Evolutionary conservation across 2,888 invertebrate species (phyloP).

Genomic region (Carpatolechia fugitivella): DNA sequence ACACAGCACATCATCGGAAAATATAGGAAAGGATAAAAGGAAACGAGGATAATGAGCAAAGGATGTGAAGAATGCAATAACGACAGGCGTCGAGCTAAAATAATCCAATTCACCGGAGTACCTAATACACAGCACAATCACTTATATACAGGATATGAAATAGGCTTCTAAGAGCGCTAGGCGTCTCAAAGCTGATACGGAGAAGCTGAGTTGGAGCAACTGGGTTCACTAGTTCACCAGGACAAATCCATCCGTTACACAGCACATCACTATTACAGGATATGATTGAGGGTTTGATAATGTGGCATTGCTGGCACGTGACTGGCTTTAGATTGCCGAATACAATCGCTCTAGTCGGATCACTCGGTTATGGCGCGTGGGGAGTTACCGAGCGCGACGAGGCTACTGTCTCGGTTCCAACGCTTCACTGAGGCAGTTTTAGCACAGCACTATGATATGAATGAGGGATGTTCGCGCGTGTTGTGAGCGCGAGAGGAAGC

Average conservation of each 20-base stretch:
- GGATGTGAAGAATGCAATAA: not conserved
- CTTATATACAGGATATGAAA: not conserved
- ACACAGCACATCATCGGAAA: not conserved
- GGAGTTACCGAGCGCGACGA: too few relatives aligned
- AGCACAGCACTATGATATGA: not conserved
- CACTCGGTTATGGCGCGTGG: constrained; percentile 24
- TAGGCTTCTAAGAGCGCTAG: not conserved
- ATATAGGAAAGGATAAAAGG: not conserved
- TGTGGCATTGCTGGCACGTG: not conserved
- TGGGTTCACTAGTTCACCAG: constrained; percentile 2
- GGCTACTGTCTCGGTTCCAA: constrained; percentile 11
- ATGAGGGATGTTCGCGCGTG: constrained; percentile 6
- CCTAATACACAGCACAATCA: not conserved
- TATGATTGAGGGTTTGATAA: not conserved
- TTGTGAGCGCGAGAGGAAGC: constrained; percentile 24
- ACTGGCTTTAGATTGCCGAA: not conserved
- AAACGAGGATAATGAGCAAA: not conserved
- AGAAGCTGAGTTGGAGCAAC: not conserved
- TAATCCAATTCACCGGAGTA: not conserved
- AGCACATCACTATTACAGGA: constrained; percentile 3
- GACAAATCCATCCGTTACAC: not conserved
- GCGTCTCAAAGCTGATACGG: not conserved
- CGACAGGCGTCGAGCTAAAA: not conserved
- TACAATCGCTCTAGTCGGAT: not conserved
- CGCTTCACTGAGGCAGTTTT: not conserved